These are phyloP conservation scores for Melanerpes formicivorus DNA, from an alignment of 2,113 vertebrate species.

Conservation along the genomic window DNA sequence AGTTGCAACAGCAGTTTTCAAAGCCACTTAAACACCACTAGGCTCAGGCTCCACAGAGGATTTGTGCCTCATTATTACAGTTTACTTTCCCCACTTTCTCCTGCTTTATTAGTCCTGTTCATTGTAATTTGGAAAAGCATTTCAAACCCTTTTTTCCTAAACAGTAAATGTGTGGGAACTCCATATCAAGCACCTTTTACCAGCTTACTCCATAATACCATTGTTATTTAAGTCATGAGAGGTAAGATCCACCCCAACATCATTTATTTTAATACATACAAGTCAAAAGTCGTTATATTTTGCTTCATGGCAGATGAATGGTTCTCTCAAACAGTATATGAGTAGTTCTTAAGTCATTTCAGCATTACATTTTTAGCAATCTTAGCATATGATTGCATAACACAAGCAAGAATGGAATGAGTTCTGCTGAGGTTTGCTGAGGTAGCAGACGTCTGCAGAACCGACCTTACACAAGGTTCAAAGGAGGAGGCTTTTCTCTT, in stretches of 20 bases:
- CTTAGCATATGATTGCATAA: not conserved
- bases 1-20: not conserved
- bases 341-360: not conserved
- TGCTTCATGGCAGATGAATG: not conserved
- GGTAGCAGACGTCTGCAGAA: not conserved
- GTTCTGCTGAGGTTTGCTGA: not conserved
- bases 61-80: not conserved
- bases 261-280: not conserved
- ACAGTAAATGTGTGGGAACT: not conserved
- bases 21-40: not conserved
- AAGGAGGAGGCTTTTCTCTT: not conserved
- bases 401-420: accelerated
- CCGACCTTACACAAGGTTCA: not conserved
- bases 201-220: not conserved
- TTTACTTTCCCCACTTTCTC: not conserved
- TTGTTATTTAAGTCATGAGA: not conserved
- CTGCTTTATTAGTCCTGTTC: not conserved
- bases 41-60: not conserved
- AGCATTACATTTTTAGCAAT: not conserved
- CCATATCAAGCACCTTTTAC: not conserved
- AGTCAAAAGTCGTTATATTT: not conserved
- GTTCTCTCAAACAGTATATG: not conserved
- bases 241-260: not conserved
- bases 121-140: not conserved
- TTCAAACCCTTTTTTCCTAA: not conserved